Evolutionary conservation across 1,140 invertebrate species (phyloP).

Genomic region (Penaeus japonicus): DNA sequence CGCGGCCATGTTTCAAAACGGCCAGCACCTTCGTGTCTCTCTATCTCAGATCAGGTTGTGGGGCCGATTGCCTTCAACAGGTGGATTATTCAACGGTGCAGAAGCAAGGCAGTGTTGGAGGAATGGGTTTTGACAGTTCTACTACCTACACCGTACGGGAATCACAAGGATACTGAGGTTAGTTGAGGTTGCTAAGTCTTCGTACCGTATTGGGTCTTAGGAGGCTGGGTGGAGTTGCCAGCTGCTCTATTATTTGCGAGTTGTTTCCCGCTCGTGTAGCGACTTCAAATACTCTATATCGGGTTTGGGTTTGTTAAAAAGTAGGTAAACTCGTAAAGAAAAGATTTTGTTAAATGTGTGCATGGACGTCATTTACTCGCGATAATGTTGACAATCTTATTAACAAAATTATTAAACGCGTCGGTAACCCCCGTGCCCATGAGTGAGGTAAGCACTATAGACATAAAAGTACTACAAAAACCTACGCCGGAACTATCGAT

Average conservation of each 20-base stretch:
- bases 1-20: constrained; percentile 21
- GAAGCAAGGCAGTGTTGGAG: not conserved
- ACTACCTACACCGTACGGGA: not conserved
- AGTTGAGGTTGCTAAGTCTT: constrained; percentile 13
- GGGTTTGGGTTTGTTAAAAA: too few relatives aligned
- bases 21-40: not conserved
- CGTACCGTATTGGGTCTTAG: not conserved
- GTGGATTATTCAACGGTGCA: not conserved
- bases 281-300: too few relatives aligned
- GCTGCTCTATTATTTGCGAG: not conserved
- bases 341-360: too few relatives aligned
- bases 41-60: not conserved
- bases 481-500: too few relatives aligned
- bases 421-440: too few relatives aligned
- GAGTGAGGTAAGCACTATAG: too few relatives aligned
- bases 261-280: not conserved
- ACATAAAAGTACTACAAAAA: too few relatives aligned
- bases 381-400: too few relatives aligned
- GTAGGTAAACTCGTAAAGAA: too few relatives aligned
- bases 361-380: too few relatives aligned
- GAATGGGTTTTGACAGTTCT: not conserved
- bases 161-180: constrained; percentile 32
- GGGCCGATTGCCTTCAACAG: not conserved
- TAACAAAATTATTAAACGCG: too few relatives aligned
- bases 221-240: not conserved